Evolutionary conservation across 2,888 invertebrate species (phyloP), one percentile per base, ranked within the genome.

Genomic region (Meandrusa payeni): DNA sequence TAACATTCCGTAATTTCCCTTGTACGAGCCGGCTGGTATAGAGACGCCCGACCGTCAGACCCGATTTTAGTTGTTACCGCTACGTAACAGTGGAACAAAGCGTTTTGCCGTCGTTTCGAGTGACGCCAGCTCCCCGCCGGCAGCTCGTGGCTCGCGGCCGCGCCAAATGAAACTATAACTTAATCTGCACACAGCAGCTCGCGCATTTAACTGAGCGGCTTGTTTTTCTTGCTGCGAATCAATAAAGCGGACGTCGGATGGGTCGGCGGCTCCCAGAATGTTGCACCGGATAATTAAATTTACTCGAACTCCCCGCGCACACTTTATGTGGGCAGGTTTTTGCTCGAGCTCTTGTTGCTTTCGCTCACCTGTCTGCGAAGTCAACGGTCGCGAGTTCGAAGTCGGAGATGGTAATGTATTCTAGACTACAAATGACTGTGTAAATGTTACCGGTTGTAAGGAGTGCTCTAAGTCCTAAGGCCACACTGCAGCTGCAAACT

Each of bases 191-290:
- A 38, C 46, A 43, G 51, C 47, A 37, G 47, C 48, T 48, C 47
- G 33, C 46, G 48, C 57, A 48, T 54, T 53, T 52, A 57, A 45
- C 46, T 38, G 39, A 46, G 36, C 50, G 32, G 41, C 54, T 51
- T 54, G 54, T 53, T 54, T 55, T 56, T 51, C 50, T 52, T 54
- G 42, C 46, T 40, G 22, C 27, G 49, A 54, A 59, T 56, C 57
- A 53, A 57, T 59, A 54, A 31, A 23, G 24, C 34, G 36, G 12
- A 3, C 7, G 28, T 7, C 2, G 33, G 19, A 12, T 6, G 15
- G 15, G 1, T 6, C 40, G 11, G 31, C 24, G 10, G 13, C 10
- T 11, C 5, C 39, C 7, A 29, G 22, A 5, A 23, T 24, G 23
- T 10, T 11, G 29, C 23, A 10, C 9, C 23, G 10, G 39, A 7